These are phyloP conservation scores for Amazona vittata DNA, from an alignment of 2,113 vertebrate genomes.

Conservation along the genomic window DNA sequence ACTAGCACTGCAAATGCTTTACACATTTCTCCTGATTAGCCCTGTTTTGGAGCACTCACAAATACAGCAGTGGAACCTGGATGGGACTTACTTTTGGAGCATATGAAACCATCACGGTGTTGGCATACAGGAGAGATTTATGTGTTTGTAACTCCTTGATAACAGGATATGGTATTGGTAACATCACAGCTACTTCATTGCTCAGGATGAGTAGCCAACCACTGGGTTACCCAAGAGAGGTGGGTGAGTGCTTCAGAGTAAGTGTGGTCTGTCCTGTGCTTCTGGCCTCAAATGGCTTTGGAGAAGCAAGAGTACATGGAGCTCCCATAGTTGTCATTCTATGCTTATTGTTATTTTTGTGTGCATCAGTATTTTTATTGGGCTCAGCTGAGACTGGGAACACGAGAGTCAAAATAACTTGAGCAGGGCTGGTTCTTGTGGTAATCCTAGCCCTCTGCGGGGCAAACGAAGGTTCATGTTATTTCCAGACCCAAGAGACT, in stretches of 20 bases:
- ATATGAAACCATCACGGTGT: not conserved
- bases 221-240: not conserved
- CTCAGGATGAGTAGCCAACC: not conserved
- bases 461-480: not conserved
- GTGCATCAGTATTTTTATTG: not conserved
- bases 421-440: not conserved
- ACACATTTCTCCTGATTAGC: not conserved
- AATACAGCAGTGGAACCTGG: not conserved
- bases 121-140: not conserved
- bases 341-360: slow-evolving; percentile 10
- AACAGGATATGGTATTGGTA: not conserved
- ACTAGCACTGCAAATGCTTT: not conserved
- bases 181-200: not conserved
- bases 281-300: not conserved
- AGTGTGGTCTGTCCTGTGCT: not conserved
- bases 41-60: not conserved
- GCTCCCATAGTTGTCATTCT: not conserved
- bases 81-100: not conserved
- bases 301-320: not conserved
- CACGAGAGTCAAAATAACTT: slow-evolving; percentile 3
- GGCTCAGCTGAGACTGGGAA: not conserved
- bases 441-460: not conserved
- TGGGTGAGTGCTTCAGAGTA: not conserved
- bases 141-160: not conserved
- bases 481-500: not conserved